Evolutionary conservation across 2,888 invertebrate species (phyloP), one percentile per base, ranked within the genome.

Genomic region (Phengaris alcon): DNA sequence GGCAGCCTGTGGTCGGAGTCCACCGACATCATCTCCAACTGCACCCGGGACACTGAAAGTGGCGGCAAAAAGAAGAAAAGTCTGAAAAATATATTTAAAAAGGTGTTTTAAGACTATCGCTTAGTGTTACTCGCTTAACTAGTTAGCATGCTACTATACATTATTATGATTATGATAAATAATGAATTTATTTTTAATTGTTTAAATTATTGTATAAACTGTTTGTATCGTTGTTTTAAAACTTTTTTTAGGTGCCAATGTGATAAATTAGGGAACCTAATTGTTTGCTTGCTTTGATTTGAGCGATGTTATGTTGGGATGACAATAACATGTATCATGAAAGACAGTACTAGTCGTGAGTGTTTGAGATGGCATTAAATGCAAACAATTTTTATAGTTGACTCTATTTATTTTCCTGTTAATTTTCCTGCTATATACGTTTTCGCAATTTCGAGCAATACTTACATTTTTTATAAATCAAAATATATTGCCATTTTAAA

Each of bases 11-110:
- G 93, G 91, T 94, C 93, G 0, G 90, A 93, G 72, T 91, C 92
- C 0, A 93, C 93, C 2, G 93, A 93, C 69, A 82, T 93, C 75
- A 93, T 93, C 0, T 89, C 89, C 55, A 35, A 35, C 35, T 35
- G 35, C 35, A 88, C 84, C 15, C 87, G 81, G 51, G 87, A 89
- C 59, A 84, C 80, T 75, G 89, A 87, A 75, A 85, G 82, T 75
- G 83, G 83, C 75, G 84, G 86, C 52, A 83, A 86, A 77, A 95
- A 95, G 82, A 96, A 95, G 86, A 95, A 95, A 84, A 95, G 96
- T 83, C 94, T 97, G 80, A 97, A 96, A 87, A 96, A 95, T 89
- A 95, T 97, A 86, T 94, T 97, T 85, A 96, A 95, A 82, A 97
- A 96, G 94, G 95, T 97, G 85, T 97, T 97, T 94, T 96, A 94